Conservation (phyloP, 2,113 vertebrate genomes). For the Acinonyx jubatus region DNA sequence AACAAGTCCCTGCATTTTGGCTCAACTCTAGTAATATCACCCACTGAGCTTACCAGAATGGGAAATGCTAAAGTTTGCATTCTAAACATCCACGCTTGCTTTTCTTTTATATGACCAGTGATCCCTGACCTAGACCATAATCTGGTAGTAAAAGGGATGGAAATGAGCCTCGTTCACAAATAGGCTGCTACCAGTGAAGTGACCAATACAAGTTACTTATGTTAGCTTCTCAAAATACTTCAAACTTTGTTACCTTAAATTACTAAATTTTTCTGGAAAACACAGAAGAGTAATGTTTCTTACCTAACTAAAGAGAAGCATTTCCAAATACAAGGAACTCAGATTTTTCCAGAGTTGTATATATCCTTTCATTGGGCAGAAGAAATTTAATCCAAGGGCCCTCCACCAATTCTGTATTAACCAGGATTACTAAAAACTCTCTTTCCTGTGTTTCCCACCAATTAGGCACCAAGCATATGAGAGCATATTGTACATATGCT, state of each 20-base stretch:
- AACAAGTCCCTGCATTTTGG: slow-evolving; percentile 50
- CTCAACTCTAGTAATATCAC: slow-evolving; percentile 21
- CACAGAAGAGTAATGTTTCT: not conserved
- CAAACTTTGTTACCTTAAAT: not conserved
- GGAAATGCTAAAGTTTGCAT: slow-evolving; percentile 63
- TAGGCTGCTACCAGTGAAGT: not conserved
- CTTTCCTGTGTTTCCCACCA: not conserved
- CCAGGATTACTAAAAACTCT: not conserved
- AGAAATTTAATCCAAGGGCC: not conserved
- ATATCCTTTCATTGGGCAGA: not conserved
- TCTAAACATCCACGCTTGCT: slow-evolving; percentile 60
- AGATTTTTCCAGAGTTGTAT: not conserved
- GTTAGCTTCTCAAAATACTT: slow-evolving; percentile 26
- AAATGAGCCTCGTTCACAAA: slow-evolving; percentile 11
- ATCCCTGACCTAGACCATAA: slow-evolving; percentile 16
- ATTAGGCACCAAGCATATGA: not conserved
- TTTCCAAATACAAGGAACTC: not conserved
- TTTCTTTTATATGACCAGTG: slow-evolving; percentile 31
- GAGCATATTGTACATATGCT: too few relatives aligned
- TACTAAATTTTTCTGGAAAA: not conserved
- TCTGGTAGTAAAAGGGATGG: not conserved
- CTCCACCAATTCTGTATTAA: not conserved
- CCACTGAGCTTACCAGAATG: slow-evolving; percentile 54
- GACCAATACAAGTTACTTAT: not conserved
- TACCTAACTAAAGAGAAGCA: not conserved